Base-by-base conservation (phyloP, 2,888 invertebrate species). In the Nephrotoma appendiculata region DNA sequence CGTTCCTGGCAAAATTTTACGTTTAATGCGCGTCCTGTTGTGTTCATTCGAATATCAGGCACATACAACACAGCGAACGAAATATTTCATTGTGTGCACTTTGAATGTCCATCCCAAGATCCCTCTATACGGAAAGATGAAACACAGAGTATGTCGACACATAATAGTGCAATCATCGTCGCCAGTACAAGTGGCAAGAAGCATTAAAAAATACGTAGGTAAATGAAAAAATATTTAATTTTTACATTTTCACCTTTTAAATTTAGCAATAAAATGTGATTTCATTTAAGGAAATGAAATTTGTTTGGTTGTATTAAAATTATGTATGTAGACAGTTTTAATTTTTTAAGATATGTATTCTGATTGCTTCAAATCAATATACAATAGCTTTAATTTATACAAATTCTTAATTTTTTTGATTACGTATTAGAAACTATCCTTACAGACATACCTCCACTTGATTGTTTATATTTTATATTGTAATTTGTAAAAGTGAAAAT, bases 51-150 rank as follows among this genome's bases (percentile, higher is more conserved):
- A 87, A 98, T 99, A 89, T 96, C 98, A 86, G 99, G 99, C 88
- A 99, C 98, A 0, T 95, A 96, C 89, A 99, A 99, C 91, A 98
- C 99, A 12, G 99, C 98, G 0, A 99, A 99, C 91, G 98, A 98
- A 94, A 98, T 98, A 87, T 99, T 99, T 92, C 99, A 99, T 91
- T 96, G 98, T 91, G 99, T 99, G 86, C 99, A 99, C 92, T 96
- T 99, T 92, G 99, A 99, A 92, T 98, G 98, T 89, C 99, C 99
- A 6, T 95, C 97, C 44, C 95, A 95, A 88, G 91, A 91, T 88
- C 89, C 89, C 6, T 88, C 86, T 86, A 11, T 57, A 57, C 15
- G 6, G 2, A 57, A 57, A 57, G 52, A 57, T 57, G 52, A 57
- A 15, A 57, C 7, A 57, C 52, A 57, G 15, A 57, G 7, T 57